These are phyloP conservation scores for Grammatotria lemairii DNA, from an alignment of 2,113 vertebrate genomes.

Conservation along the genomic window DNA sequence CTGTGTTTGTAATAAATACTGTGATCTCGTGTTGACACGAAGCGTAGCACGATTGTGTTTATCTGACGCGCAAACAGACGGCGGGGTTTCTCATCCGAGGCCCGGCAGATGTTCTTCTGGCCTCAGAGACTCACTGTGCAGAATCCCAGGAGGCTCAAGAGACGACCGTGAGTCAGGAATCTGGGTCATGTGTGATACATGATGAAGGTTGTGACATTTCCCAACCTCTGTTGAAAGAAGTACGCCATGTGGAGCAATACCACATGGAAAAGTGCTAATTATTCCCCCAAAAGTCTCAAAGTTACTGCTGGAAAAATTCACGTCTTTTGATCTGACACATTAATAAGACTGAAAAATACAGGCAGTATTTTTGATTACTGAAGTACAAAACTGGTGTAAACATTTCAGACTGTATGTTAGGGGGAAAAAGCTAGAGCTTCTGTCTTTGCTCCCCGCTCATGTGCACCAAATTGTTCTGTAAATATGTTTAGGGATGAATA, in stretches of 20 bases:
- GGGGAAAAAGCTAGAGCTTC: accelerated
- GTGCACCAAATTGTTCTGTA: neutral
- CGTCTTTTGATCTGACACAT: neutral
- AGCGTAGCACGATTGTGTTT: neutral
- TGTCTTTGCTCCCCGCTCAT: accelerated
- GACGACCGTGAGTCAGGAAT: neutral
- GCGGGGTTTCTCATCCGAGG: neutral
- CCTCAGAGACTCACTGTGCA: accelerated
- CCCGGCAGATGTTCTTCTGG: constrained; percentile 1
- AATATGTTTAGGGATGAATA: neutral
- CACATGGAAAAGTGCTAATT: neutral
- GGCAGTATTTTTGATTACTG: neutral
- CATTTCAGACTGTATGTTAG: neutral
- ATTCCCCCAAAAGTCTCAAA: neutral
- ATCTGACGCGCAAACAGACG: constrained; percentile 27
- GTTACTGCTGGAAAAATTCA: neutral
- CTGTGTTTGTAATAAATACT: constrained; percentile 9
- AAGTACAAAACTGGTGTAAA: neutral
- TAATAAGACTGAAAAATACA: neutral
- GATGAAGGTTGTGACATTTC: neutral
- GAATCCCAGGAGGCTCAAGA: neutral
- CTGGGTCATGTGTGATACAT: neutral
- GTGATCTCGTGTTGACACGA: neutral
- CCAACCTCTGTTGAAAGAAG: neutral
- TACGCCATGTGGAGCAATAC: neutral